Evolutionary conservation across 1,140 invertebrate species (phyloP).

Genomic region (Sminthurinus signatus): DNA sequence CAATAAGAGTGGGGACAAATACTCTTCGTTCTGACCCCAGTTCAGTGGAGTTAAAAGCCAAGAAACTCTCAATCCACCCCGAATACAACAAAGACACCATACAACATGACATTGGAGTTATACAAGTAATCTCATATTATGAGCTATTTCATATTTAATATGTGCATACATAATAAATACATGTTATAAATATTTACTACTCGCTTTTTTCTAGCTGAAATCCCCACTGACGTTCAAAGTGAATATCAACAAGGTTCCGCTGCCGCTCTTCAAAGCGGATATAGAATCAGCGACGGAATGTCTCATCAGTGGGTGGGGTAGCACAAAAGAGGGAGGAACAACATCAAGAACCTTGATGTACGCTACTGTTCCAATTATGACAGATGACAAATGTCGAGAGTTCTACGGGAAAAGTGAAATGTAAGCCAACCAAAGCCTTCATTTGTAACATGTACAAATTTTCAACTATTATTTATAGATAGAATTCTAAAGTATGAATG

Average conservation of each 20-base stretch:
- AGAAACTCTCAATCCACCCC: slow-evolving; percentile 30
- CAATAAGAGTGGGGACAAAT: slow-evolving; percentile 36
- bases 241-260: slow-evolving; percentile 28
- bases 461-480: too few relatives aligned
- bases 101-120: slow-evolving; percentile 35
- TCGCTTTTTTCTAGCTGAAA: slow-evolving; percentile 19
- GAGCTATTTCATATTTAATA: not conserved
- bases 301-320: slow-evolving; percentile 32
- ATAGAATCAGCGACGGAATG: slow-evolving; percentile 19
- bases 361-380: slow-evolving; percentile 36
- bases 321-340: slow-evolving; percentile 29
- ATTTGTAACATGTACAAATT: too few relatives aligned
- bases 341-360: slow-evolving; percentile 37
- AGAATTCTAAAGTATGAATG: too few relatives aligned
- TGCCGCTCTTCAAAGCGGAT: slow-evolving; percentile 25
- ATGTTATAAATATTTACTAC: not conserved
- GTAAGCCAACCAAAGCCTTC: too few relatives aligned
- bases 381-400: slow-evolving; percentile 30
- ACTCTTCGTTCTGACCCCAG: slow-evolving; percentile 23
- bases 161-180: not conserved
- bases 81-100: slow-evolving; percentile 31
- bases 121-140: slow-evolving; percentile 11
- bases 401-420: slow-evolving; percentile 38
- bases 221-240: slow-evolving; percentile 22
- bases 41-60: slow-evolving; percentile 16